Conservation (phyloP, 2,888 invertebrate species). For the Tridacna gigas region DNA sequence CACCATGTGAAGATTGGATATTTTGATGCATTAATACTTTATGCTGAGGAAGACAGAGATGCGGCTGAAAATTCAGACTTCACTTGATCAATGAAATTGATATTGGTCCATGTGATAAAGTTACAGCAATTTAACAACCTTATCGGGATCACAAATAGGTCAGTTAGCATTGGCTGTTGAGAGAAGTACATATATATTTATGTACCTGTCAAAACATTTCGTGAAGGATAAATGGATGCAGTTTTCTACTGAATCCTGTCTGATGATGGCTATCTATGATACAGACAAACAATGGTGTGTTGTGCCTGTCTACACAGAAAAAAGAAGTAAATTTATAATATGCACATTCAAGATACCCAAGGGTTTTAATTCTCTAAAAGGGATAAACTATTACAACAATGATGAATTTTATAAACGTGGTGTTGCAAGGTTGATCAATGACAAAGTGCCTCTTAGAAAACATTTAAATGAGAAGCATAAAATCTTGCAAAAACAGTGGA, state of each 20-base stretch:
- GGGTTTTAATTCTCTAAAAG: constrained; percentile 74
- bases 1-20: constrained; percentile 63
- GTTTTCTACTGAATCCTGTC: constrained; percentile 74
- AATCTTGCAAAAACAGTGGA: constrained; percentile 50
- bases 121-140: constrained; percentile 59
- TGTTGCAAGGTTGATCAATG: constrained; percentile 68
- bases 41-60: constrained; percentile 67
- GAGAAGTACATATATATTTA: constrained; percentile 76
- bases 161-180: constrained; percentile 66
- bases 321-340: constrained; percentile 39
- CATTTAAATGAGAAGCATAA: constrained; percentile 43
- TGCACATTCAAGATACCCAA: constrained; percentile 67
- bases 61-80: constrained; percentile 63
- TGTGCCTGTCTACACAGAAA: constrained; percentile 76
- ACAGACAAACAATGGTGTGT: constrained; percentile 76
- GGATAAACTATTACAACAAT: constrained; percentile 73
- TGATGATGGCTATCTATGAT: constrained; percentile 76
- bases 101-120: constrained; percentile 33
- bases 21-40: constrained; percentile 75
- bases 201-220: constrained; percentile 73
- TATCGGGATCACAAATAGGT: constrained; percentile 45
- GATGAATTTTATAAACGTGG: constrained; percentile 73
- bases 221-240: constrained; percentile 72
- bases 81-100: constrained; percentile 67
- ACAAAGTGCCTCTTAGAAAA: constrained; percentile 61